Percentiles rank a stretch among this genome's conserved stretches.
phyloP scores from a whole-genome alignment of 53 echinoderm and acorn worm genomes.

The Arbacia lixula region DNA sequence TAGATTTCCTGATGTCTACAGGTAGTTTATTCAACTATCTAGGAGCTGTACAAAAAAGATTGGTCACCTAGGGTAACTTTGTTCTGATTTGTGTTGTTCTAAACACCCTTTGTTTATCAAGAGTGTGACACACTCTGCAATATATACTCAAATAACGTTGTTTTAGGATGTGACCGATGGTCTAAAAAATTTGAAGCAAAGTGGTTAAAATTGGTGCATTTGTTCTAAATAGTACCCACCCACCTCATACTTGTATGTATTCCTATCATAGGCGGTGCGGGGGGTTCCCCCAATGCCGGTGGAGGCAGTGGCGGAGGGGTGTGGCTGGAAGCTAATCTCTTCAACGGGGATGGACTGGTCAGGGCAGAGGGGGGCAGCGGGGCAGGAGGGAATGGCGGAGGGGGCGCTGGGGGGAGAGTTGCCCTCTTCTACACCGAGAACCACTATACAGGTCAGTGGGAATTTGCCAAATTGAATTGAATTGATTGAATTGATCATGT shows the following conservation, averaged over 20 bases:
- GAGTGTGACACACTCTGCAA: too few relatives aligned
- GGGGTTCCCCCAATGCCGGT: constrained; percentile 77
- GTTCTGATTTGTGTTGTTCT: too few relatives aligned
- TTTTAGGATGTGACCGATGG: too few relatives aligned
- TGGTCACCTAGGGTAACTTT: too few relatives aligned
- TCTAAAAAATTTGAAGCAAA: too few relatives aligned
- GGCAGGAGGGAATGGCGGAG: constrained; percentile 70
- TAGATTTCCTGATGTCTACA: too few relatives aligned
- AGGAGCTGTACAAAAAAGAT: too few relatives aligned
- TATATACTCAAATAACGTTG: too few relatives aligned
- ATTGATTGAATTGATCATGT: too few relatives aligned
- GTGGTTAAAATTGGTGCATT: neutral
- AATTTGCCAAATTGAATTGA: neutral
- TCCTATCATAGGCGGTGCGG: constrained; percentile 64
- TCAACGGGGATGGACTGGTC: constrained; percentile 85
- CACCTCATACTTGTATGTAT: neutral
- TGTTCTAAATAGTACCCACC: neutral
- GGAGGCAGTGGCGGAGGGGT: constrained; percentile 92
- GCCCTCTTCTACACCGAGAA: constrained; percentile 89
- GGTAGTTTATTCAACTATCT: too few relatives aligned
- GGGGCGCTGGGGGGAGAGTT: constrained; percentile 86
- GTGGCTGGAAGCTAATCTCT: constrained; percentile 77
- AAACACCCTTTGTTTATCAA: too few relatives aligned
- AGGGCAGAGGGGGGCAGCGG: constrained; percentile 80
- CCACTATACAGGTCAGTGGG: constrained; percentile 74